Evolutionary conservation across 2,113 vertebrate genomes (phyloP).

Genomic region (Paramormyrops kingsleyae): DNA sequence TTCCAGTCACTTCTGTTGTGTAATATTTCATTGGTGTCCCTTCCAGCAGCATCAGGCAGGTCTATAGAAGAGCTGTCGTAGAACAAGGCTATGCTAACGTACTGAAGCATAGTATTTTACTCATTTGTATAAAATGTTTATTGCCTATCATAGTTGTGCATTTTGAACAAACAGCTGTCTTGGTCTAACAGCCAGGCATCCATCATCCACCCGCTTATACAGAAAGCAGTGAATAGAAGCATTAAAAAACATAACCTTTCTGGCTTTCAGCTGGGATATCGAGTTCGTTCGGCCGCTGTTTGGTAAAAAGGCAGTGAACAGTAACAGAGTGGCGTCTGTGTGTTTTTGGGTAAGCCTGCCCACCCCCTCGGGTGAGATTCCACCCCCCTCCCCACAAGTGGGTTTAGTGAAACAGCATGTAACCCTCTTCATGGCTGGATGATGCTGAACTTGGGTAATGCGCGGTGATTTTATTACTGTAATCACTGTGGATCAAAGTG

Average conservation of each 20-base stretch:
- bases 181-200: background rate
- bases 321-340: background rate
- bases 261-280: background rate
- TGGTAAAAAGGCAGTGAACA: background rate
- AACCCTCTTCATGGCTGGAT: constrained; percentile 30
- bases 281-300: background rate
- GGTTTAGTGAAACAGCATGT: constrained; percentile 29
- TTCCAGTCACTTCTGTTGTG: background rate
- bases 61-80: background rate
- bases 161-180: background rate
- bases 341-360: background rate
- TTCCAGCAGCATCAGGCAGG: background rate
- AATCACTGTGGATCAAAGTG: constrained; percentile 28
- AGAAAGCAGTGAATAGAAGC: background rate
- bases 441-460: constrained; percentile 12
- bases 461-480: constrained; percentile 27
- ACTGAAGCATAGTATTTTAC: background rate
- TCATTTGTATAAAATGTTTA: background rate
- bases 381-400: background rate
- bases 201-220: background rate
- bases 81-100: background rate
- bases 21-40: background rate
- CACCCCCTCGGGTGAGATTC: background rate
- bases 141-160: background rate
- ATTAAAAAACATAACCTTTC: background rate